These are phyloP conservation scores for Drosophila murphyi DNA, from an alignment of 1,140 invertebrate species.

Conservation along the genomic window DNA sequence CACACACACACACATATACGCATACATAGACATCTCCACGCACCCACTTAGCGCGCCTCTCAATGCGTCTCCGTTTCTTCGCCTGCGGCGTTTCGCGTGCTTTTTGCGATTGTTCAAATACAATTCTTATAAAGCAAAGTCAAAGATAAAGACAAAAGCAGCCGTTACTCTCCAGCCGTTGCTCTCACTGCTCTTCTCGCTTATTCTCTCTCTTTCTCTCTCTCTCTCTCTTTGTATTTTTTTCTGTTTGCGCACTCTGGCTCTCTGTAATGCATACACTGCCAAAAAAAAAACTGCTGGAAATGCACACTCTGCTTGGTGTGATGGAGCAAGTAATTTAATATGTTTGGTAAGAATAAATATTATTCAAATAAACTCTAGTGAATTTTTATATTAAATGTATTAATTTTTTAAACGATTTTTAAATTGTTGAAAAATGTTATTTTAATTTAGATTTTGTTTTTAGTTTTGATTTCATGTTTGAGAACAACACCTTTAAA, in stretches of 20 bases:
- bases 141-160: slow-evolving; percentile 38
- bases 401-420: too few relatives aligned
- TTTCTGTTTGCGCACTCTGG: slow-evolving; percentile 22
- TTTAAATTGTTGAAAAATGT: too few relatives aligned
- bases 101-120: slow-evolving; percentile 71
- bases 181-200: slow-evolving; percentile 19
- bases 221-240: slow-evolving; percentile 18
- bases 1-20: slow-evolving; percentile 28
- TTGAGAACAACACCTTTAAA: too few relatives aligned
- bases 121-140: slow-evolving; percentile 60
- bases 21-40: slow-evolving; percentile 19
- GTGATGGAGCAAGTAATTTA: background rate
- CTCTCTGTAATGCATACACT: slow-evolving; percentile 46
- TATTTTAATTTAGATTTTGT: too few relatives aligned
- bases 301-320: too few relatives aligned
- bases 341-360: background rate
- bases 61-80: slow-evolving; percentile 6
- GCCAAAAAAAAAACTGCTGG: slow-evolving; percentile 39
- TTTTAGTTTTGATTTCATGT: too few relatives aligned
- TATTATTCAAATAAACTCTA: too few relatives aligned
- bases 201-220: slow-evolving; percentile 22
- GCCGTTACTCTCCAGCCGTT: slow-evolving; percentile 26
- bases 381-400: too few relatives aligned
- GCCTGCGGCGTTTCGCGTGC: slow-evolving; percentile 35
- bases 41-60: slow-evolving; percentile 54